Conservation (phyloP, 2,888 invertebrate genomes). For the Leucophenga maculata region DNA sequence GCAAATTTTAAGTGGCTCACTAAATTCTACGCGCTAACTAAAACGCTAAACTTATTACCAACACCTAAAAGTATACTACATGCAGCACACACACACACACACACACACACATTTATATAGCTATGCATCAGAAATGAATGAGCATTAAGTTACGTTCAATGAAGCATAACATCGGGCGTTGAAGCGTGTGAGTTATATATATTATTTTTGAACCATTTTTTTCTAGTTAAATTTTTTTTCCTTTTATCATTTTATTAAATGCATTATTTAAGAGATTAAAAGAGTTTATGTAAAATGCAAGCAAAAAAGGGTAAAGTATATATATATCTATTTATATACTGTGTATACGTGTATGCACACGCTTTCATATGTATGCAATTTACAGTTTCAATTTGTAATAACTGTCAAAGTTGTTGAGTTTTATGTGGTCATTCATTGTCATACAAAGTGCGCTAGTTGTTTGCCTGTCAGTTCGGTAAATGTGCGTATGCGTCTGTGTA, state of each 20-base stretch:
- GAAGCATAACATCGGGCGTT: neutral
- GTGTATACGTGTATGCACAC: conserved; percentile 14
- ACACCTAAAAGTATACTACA: no score
- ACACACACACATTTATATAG: no score
- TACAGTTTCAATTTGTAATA: conserved; percentile 63
- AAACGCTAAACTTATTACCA: no score
- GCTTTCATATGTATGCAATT: conserved; percentile 47
- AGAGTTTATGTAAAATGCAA: conserved; percentile 3
- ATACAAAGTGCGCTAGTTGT: conserved; percentile 34
- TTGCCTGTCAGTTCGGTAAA: conserved; percentile 18
- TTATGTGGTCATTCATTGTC: conserved; percentile 64
- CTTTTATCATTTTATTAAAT: neutral
- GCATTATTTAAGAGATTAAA: conserved; percentile 10
- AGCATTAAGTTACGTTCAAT: conserved; percentile 3
- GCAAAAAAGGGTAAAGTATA: neutral
- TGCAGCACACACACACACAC: no score
- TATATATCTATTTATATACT: conserved; percentile 41
- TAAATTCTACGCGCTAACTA: no score
- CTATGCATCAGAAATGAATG: neutral
- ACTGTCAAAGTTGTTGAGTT: conserved; percentile 61
- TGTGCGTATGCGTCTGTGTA: conserved; percentile 30
- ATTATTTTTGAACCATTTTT: neutral
- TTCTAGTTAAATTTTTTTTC: neutral
- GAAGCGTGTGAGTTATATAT: neutral
- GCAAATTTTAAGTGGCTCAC: no score